Evolutionary conservation across 2,797 vertebrate species (phyloP), one percentile per base, ranked within the genome.

Genomic region (Melanotaenia parkinsoni): DNA sequence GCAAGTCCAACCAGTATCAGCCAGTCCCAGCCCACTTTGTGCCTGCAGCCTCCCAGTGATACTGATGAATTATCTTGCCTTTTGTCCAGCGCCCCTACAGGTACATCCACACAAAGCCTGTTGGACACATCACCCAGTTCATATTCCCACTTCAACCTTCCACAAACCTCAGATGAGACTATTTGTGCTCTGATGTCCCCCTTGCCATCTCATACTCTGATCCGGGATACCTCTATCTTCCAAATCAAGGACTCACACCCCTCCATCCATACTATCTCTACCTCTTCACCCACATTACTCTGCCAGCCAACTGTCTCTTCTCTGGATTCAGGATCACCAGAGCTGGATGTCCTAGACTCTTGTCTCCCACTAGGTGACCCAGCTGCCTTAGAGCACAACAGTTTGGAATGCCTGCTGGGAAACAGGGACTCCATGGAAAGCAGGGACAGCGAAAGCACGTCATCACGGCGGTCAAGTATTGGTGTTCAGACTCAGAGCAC

Each of bases 361-460:
- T 74, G 80, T 32, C 73, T 79, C 18, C 78, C 87, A 0, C 75
- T 93, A 38, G 82, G 81, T 8, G 80, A 90, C 70, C 72, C 87
- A 1, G 80, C 86, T 22, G 76, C 81, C 6, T 58, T 89, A 33
- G 89, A 90, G 68, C 93, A 94, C 81, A 93, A 84, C 37, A 93
- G 94, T 87, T 77, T 92, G 80, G 94, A 95, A 89, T 93, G 92
- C 81, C 89, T 94, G 11, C 80, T 94, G 72, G 91, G 91, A 20
- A 88, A 91, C 13, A 75, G 86, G 50, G 89, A 89, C 22, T 93
- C 92, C 1, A 59, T 47, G 51, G 93, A 91, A 77, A 93, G 92
- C 80, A 87, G 91, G 72, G 91, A 95, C 82, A 93, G 91, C 4
- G 91, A 91, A 51, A 93, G 90, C 5, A 79, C 62, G 0, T 91